Evolutionary conservation across 1,140 invertebrate species (phyloP).

Genomic region (Mercenaria mercenaria): DNA sequence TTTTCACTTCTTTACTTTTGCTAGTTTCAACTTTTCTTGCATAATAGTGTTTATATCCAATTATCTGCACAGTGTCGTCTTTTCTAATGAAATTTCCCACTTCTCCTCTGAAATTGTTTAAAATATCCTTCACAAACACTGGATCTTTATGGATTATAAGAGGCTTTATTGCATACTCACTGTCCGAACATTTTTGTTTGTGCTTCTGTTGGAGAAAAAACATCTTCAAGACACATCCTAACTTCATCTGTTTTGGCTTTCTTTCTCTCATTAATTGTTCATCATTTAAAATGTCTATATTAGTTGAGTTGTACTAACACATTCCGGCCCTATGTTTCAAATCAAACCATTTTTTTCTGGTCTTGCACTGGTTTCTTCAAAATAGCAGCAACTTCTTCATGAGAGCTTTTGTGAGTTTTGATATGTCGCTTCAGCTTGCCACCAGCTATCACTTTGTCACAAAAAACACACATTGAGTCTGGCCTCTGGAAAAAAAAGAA

Average conservation of each 20-base stretch:
- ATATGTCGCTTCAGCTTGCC: slow-evolving; percentile 54
- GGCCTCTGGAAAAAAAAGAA: slow-evolving; percentile 32
- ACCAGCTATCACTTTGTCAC: slow-evolving; percentile 26
- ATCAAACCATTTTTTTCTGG: slow-evolving; percentile 50
- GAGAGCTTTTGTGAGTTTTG: not conserved
- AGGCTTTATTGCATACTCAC: slow-evolving; percentile 1
- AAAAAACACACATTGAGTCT: slow-evolving; percentile 16
- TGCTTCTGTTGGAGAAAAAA: slow-evolving; percentile 59
- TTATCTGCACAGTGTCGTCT: slow-evolving; percentile 14
- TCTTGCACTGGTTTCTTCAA: slow-evolving; percentile 1
- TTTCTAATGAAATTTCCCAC: slow-evolving; percentile 26
- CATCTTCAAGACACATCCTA: slow-evolving; percentile 53
- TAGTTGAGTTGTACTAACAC: slow-evolving; percentile 38
- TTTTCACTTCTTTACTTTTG: slow-evolving; percentile 5
- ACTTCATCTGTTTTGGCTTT: slow-evolving; percentile 53
- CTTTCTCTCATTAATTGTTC: slow-evolving; percentile 56
- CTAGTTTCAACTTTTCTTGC: not conserved
- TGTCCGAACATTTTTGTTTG: slow-evolving; percentile 20
- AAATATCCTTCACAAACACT: slow-evolving; percentile 48
- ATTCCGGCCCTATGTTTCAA: slow-evolving; percentile 32
- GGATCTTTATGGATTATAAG: slow-evolving; percentile 40
- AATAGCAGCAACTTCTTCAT: slow-evolving; percentile 43
- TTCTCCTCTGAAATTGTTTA: slow-evolving; percentile 35
- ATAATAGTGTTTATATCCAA: slow-evolving; percentile 35
- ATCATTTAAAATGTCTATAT: slow-evolving; percentile 38